Base-by-base conservation (phyloP, 1,140 invertebrate genomes). In the Euwallacea fornicatus region DNA sequence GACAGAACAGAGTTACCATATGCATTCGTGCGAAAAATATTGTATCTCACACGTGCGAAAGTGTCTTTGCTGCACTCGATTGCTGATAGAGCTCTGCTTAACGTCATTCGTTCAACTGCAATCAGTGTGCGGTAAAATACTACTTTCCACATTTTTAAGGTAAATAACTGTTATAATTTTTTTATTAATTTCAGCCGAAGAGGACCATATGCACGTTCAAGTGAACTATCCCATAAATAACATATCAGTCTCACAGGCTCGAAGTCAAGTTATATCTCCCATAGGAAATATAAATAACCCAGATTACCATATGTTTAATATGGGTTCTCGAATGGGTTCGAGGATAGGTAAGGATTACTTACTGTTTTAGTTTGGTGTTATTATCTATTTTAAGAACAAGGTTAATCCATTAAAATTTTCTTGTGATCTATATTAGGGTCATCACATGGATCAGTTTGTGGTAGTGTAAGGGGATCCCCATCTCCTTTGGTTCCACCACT, bases 131-230 rank as follows among this genome's bases (percentile, higher is more conserved):
- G 21, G 4, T 33, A 33, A 33, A 33, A 33, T 33, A 33, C 4
- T 33, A 33, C 21, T 33, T 33, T 4, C 21, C 21, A 33, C 21
- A 33, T 33, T 33, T 33, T 33, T 33, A 4, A 33, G 4, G 21
- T 33, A 33, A 33, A 33, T 33, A 33, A 33, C 21, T 33, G 4
- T 33, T 33, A 33, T 33, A 33, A 33, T 33, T 33, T 33, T n/a
- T 1, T 54, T 9, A 58, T 56, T 67, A 43, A 10, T 55, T 66
- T 66, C 70, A 86, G 86, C 86, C 71, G 86, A 87, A 78, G 86
- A 87, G 81, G 86, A 87, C 76, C 86, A 87, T 80, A 74, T 79
- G 55, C 71, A 74, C 33, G 67, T 60, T 46, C 78, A 78, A 56
- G 76, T 76, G 64, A 79, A 78, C 66, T 81, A 80, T 72, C 66